Conservation (phyloP, 1,140 invertebrate genomes). For the Anoplophora glabripennis region DNA sequence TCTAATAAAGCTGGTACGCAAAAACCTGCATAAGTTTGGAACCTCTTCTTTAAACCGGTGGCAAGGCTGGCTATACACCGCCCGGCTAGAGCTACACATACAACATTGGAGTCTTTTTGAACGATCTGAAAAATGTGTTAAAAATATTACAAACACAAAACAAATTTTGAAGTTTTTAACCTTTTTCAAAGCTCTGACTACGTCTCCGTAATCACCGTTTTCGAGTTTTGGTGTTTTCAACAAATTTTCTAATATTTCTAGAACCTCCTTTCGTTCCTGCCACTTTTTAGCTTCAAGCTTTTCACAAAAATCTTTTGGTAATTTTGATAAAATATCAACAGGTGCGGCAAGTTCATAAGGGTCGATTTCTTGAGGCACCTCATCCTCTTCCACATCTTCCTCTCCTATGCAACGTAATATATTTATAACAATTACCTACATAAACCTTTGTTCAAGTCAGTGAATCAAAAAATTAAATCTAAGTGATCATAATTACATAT, state of each 20-base stretch:
- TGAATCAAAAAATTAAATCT: no score
- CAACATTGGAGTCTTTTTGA: constrained; percentile 93
- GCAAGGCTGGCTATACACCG: constrained; percentile 84
- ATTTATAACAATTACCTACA: neutral
- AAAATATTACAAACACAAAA: neutral
- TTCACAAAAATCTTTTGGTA: constrained; percentile 95
- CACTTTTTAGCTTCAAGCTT: constrained; percentile 96
- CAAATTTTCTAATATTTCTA: constrained; percentile 78
- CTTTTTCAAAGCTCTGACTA: constrained; percentile 86
- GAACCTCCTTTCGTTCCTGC: constrained; percentile 91
- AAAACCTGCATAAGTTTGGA: constrained; percentile 77
- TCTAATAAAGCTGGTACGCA: constrained; percentile 81
- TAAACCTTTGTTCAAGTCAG: neutral
- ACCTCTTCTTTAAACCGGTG: constrained; percentile 82
- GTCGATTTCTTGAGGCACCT: constrained; percentile 73
- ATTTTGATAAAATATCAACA: constrained; percentile 87
- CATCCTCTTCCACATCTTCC: constrained; percentile 53
- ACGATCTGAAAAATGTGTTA: constrained; percentile 60
- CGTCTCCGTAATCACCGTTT: constrained; percentile 87
- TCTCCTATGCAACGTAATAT: constrained; percentile 21
- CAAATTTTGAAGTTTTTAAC: constrained; percentile 51
- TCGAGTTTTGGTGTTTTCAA: constrained; percentile 82
- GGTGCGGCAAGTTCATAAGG: constrained; percentile 88
- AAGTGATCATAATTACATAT: no score
- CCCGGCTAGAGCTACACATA: constrained; percentile 83